A percentile compares a stretch with the other conserved stretches of the same genome.
Evolutionary conservation across 2,888 invertebrate species (phyloP).

Genomic region (Strigamia maritima): DNA sequence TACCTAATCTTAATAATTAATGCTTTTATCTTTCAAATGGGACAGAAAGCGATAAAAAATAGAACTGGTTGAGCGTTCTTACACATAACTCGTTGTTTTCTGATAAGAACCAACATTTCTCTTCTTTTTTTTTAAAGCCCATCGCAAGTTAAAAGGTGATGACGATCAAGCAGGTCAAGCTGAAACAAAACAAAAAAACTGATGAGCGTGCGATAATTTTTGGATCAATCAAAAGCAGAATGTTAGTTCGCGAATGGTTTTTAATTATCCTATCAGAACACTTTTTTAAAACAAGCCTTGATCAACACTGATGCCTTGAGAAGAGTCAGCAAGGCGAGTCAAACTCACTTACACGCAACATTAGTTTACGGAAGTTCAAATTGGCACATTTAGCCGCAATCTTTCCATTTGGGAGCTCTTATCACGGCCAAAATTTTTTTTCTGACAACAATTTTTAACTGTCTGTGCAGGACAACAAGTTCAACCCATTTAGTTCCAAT

Average conservation of each 20-base stretch:
- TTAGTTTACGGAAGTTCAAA: constrained; percentile 21
- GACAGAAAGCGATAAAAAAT: not conserved
- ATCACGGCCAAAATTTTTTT: not conserved
- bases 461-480: not conserved
- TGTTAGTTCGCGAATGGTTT: not conserved
- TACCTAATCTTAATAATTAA: not conserved
- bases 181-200: not conserved
- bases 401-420: not conserved
- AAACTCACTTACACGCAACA: constrained; percentile 27
- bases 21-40: not conserved
- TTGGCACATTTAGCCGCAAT: constrained; percentile 13
- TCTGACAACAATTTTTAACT: not conserved
- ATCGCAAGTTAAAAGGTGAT: not conserved
- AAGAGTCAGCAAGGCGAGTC: constrained; percentile 8
- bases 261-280: not conserved
- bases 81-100: not conserved
- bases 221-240: not conserved
- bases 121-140: not conserved
- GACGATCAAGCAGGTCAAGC: not conserved
- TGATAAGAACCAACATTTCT: constrained; percentile 7
- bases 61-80: not conserved
- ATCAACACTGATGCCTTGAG: constrained; percentile 12
- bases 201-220: not conserved
- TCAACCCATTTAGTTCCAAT: not conserved
- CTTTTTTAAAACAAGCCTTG: not conserved